Evolutionary conservation across 2,888 invertebrate genomes (phyloP), one percentile per base, ranked within the genome.

Genomic region (Balanococcus diminutus): DNA sequence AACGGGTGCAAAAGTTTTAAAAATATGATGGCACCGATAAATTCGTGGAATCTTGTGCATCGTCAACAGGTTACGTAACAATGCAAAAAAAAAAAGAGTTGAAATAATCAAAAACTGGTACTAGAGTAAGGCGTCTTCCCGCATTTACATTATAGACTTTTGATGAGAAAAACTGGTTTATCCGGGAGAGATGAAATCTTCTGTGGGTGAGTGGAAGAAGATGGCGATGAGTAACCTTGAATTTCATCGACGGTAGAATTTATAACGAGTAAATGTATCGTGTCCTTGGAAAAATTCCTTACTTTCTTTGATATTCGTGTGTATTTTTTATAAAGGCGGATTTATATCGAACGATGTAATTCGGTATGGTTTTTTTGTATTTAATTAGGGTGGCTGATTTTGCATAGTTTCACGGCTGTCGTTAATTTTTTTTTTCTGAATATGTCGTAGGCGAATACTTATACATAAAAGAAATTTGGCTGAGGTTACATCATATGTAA

Each of bases 91-190:
- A 67, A 67, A 84, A 72, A 79, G n/a, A 79, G 31, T 42, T 25
- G n/a, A 79, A 85, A 36, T 32, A 67, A 32, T 32, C 72, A 3
- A 19, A 79, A 85, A 85, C 79, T 79, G 42, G 79, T 79, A 85
- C 36, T 42, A 22, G 61, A 72, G 75, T 42, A 85, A 85, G 85
- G 79, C 79, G 85, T 79, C 85, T 85, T 85, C 85, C 51, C 46
- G 79, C 83, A 61, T 83, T 83, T 61, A 79, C 28, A 39, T 75
- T 84, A n/a, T 72, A 46, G 42, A 75, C 72, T 85, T 85, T 85
- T 79, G 42, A 84, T 61, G 72, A 79, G 39, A 79, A 84, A 75
- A 85, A 85, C 85, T 75, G 85, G 85, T 85, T 79, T 81, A 8
- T 22, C 39, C 22, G 14, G 56, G 32, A 56, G 31, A 46, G 46